These are phyloP conservation scores for Pycnonotus jocosus DNA, from an alignment of 2,113 vertebrate species.

Conservation along the genomic window DNA sequence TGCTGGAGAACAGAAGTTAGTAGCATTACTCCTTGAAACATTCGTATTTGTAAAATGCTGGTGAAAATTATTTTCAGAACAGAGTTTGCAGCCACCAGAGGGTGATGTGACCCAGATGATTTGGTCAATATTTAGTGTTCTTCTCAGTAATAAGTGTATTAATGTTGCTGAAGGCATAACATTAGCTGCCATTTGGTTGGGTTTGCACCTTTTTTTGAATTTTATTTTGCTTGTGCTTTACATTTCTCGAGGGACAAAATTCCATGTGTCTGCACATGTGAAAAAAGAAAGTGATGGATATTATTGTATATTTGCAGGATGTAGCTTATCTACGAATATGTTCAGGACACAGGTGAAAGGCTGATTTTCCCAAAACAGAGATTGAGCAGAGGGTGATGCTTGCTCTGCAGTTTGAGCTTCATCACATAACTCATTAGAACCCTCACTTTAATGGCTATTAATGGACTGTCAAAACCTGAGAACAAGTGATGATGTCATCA, in stretches of 20 bases:
- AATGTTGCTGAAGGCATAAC: not conserved
- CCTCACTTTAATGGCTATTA: not conserved
- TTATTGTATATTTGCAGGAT: not conserved
- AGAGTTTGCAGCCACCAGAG: constrained; percentile 10
- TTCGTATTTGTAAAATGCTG: not conserved
- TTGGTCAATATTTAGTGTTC: not conserved
- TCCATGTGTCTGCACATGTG: not conserved
- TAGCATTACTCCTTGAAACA: not conserved
- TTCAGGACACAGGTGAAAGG: not conserved
- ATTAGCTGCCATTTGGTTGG: not conserved
- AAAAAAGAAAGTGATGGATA: not conserved
- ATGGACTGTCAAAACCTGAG: not conserved
- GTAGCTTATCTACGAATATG: not conserved
- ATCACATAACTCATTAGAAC: not conserved
- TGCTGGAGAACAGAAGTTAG: not conserved
- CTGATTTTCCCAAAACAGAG: not conserved
- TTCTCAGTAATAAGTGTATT: not conserved
- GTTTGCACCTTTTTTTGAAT: not conserved
- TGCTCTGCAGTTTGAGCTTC: not conserved
- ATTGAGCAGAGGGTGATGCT: not conserved
- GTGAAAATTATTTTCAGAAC: not conserved
- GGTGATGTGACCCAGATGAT: not conserved
- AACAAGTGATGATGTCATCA: not conserved
- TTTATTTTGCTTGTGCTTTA: not conserved
- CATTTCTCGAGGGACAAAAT: not conserved